Evolutionary conservation across 2,797 vertebrate genomes (phyloP).

Genomic region (Notamacropus eugenii): DNA sequence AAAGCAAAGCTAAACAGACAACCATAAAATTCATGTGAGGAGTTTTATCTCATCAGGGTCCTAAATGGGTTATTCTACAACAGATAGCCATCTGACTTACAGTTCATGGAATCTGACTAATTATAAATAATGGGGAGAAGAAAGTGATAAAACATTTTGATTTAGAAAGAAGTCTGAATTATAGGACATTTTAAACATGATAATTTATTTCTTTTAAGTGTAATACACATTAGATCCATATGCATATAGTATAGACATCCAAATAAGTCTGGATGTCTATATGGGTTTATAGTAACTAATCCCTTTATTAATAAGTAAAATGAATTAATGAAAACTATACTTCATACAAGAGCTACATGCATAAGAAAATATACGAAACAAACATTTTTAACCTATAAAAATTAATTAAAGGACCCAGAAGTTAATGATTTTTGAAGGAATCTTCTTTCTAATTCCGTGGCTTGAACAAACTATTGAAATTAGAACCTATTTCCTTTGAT

Average conservation of each 20-base stretch:
- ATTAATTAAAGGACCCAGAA: constrained; percentile 35
- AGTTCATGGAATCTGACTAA: not conserved
- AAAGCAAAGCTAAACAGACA: not conserved
- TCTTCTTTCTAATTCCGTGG: constrained; percentile 48
- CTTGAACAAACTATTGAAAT: constrained; percentile 48
- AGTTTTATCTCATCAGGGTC: not conserved
- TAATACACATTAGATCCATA: not conserved
- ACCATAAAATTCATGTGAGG: not conserved
- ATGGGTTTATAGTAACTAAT: not conserved
- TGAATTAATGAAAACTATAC: constrained; percentile 7
- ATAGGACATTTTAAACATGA: not conserved
- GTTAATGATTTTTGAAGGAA: constrained; percentile 54
- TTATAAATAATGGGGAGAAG: not conserved
- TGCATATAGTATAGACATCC: not conserved
- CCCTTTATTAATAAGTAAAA: not conserved
- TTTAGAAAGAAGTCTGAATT: not conserved
- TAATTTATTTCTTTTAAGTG: not conserved
- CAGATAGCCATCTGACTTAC: not conserved
- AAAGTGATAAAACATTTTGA: not conserved
- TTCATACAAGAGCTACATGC: not conserved
- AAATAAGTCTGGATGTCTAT: not conserved
- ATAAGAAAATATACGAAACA: not conserved
- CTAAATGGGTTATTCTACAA: not conserved
- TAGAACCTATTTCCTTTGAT: not conserved
- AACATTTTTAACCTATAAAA: constrained; percentile 7